Conservation (phyloP, 2,113 vertebrate species). For the Dipodomys stephensi region DNA sequence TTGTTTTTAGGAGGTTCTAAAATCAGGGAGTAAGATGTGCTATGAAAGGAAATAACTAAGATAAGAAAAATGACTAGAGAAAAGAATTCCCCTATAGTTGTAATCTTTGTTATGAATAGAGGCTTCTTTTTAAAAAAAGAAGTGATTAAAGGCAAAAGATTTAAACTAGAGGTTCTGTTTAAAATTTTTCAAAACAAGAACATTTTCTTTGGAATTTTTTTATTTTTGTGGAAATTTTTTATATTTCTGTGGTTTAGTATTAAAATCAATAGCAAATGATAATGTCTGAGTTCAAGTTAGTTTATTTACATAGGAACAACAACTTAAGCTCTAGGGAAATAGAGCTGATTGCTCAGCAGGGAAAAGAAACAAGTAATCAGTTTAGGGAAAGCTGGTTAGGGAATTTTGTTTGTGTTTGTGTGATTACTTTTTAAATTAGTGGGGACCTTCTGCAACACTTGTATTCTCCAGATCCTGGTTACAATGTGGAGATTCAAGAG, state of each 20-base stretch:
- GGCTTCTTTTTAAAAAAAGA: slow-evolving; percentile 30
- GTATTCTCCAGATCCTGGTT: slow-evolving; percentile 18
- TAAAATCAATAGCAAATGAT: not conserved
- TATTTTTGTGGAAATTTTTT: not conserved
- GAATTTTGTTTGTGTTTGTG: no score
- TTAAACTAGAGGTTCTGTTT: slow-evolving; percentile 17
- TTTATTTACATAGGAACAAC: not conserved
- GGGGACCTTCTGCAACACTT: not conserved
- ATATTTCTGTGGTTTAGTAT: not conserved
- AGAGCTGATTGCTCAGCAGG: no score
- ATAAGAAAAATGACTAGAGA: slow-evolving; percentile 67
- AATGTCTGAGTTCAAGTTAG: slow-evolving; percentile 13
- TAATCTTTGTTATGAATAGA: slow-evolving; percentile 10
- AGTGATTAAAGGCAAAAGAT: not conserved
- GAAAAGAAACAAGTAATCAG: no score
- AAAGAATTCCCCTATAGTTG: slow-evolving; percentile 62
- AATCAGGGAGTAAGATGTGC: slow-evolving; percentile 28
- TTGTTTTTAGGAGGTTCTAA: slow-evolving; percentile 41
- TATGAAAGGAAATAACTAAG: slow-evolving; percentile 34
- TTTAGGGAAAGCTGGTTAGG: no score
- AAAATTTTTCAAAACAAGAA: slow-evolving; percentile 25
- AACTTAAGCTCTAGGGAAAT: no score
- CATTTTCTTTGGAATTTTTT: not conserved
- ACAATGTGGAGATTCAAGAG: not conserved
- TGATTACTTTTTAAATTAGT: slow-evolving; percentile 26